Conservation (phyloP, 2,797 vertebrate genomes). For the Rallus crepitans region DNA sequence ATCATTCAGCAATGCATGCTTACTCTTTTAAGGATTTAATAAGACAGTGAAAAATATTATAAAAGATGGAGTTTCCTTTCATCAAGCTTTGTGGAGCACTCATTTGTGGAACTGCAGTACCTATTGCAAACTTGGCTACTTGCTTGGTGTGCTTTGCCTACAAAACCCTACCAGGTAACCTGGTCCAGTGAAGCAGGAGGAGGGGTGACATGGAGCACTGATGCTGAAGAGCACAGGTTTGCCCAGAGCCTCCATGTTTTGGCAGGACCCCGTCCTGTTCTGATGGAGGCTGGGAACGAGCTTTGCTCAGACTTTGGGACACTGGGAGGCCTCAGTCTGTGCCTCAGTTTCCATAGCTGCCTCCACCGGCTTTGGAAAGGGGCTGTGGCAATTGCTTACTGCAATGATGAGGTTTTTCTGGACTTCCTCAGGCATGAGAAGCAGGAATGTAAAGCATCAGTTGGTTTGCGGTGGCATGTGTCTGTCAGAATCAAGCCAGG, state of each 20-base stretch:
- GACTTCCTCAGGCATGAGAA: neutral
- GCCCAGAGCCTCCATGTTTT: neutral
- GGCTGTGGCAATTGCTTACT: neutral
- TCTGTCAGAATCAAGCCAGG: neutral
- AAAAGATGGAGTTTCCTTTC: neutral
- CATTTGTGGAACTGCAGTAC: neutral
- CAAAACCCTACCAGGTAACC: neutral
- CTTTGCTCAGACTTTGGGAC: neutral
- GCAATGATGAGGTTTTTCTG: fast-evolving
- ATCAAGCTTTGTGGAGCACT: neutral
- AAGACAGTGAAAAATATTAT: neutral
- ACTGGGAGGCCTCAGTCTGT: neutral
- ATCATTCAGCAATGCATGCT: neutral
- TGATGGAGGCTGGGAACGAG: fast-evolving
- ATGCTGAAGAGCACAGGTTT: neutral
- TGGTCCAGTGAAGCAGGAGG: fast-evolving
- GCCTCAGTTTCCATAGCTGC: neutral
- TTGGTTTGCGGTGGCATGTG: neutral
- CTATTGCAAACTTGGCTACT: neutral
- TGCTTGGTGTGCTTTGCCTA: neutral
- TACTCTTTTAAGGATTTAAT: neutral
- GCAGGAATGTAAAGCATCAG: neutral
- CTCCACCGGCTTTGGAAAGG: neutral
- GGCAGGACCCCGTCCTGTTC: neutral
- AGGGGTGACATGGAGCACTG: neutral